Base-by-base conservation (phyloP, 2,797 vertebrate species). In the Platalea minor region DNA sequence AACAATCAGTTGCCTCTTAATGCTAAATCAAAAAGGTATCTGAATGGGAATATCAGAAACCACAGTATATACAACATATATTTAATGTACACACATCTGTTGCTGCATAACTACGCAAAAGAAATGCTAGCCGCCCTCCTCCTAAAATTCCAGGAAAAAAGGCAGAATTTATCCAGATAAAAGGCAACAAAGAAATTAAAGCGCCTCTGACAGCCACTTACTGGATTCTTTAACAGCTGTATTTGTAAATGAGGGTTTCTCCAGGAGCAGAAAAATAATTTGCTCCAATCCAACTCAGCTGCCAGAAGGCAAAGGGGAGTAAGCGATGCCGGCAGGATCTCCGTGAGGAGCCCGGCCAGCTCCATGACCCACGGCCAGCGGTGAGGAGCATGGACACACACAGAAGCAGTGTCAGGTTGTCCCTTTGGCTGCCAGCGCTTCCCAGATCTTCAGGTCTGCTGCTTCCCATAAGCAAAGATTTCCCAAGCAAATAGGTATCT, bases 281-380 rank as follows among this genome's bases (percentile, higher is more conserved):
- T 8, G 1, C 25, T 57, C 2, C 6, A 11, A 84, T 69, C 25
- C 76, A 90, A 25, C 18, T 65, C 39, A n/a, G 80, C 18, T 87
- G 63, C 24, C 56, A 70, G 46, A 87, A 89, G 43, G 56, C 59
- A 79, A 46, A 89, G 28, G 16, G 37, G 35, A 68, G 26, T 18
- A 39, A 59, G 31, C 2, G 33, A 76, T 13, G 11, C 45, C 0
- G 0, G 37, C n/a, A 85, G 41, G 15, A 43, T 21, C 37, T 31
- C 81, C 1, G 0, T 17, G 9, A 89, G 31, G 37, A 92, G 45
- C 46, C 54, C 2, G 0, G 51, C 29, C 50, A 80, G 75, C 61
- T 73, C 67, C n/a, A 11, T n/a, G 39, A 39, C 24, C 1, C 2
- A 57, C 5, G 4, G 31, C 31, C 39, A 61, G 45, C 4, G 8